Evolutionary conservation across 1,140 invertebrate species (phyloP).

Genomic region (Euglossa dilemma): DNA sequence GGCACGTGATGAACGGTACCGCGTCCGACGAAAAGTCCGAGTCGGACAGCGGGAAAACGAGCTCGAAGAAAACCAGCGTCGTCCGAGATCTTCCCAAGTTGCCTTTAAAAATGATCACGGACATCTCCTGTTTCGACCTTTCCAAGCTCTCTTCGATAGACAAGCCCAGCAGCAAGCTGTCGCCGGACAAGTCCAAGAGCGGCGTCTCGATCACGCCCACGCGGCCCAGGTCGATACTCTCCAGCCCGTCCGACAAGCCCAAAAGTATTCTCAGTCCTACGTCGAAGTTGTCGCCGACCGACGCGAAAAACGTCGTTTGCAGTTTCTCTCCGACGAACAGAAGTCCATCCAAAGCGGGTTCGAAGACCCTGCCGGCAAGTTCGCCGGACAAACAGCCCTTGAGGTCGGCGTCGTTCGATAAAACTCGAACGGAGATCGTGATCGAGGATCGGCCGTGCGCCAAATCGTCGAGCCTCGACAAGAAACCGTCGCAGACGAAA

Average conservation of each 20-base stretch:
- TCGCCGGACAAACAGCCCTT: conserved; percentile 60
- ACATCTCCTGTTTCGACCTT: conserved; percentile 81
- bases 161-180: conserved; percentile 63
- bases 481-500: conserved; percentile 68
- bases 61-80: conserved; percentile 56
- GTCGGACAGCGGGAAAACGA: conserved; percentile 74
- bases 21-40: conserved; percentile 84
- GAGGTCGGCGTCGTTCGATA: conserved; percentile 75
- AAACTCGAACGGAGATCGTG: conserved; percentile 65
- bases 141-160: conserved; percentile 74
- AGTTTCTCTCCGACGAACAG: conserved; percentile 69
- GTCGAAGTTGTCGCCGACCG: conserved; percentile 76
- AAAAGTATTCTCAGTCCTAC: conserved; percentile 73
- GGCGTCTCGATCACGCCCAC: conserved; percentile 73
- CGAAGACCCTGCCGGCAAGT: conserved; percentile 37
- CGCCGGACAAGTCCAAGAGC: conserved; percentile 73
- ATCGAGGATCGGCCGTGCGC: conserved; percentile 56
- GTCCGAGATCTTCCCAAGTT: conserved; percentile 77
- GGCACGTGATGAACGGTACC: conserved; percentile 92
- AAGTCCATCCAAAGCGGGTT: conserved; percentile 69
- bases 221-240: conserved; percentile 73
- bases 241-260: conserved; percentile 73
- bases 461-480: conserved; percentile 75
- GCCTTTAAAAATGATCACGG: conserved; percentile 80
- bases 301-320: conserved; percentile 58